Evolutionary conservation across 2,113 vertebrate species (phyloP).

Genomic region (Pionites leucogaster): DNA sequence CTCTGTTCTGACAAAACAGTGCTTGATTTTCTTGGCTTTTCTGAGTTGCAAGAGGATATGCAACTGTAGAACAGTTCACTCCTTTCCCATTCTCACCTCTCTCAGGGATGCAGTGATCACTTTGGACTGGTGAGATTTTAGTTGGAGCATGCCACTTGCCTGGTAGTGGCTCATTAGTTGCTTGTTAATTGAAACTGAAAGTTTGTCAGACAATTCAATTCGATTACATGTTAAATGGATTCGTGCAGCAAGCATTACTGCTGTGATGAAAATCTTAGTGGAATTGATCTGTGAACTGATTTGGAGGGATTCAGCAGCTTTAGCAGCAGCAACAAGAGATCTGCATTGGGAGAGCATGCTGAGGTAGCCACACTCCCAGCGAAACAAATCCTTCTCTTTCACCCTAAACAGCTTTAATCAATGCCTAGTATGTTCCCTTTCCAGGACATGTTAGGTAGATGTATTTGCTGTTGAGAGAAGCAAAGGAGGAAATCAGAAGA

Average conservation of each 20-base stretch:
- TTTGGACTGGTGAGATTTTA: neutral
- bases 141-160: neutral
- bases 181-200: slow-evolving; percentile 13
- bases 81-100: neutral
- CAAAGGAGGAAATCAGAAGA: neutral
- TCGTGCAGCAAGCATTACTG: neutral
- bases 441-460: neutral
- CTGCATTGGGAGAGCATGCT: neutral
- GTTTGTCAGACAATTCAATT: slow-evolving; percentile 34
- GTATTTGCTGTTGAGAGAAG: neutral
- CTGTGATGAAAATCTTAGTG: neutral
- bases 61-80: neutral
- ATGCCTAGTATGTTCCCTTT: neutral
- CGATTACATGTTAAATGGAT: neutral
- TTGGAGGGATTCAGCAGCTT: slow-evolving; percentile 3
- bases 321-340: neutral
- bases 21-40: neutral
- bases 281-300: slow-evolving; percentile 36
- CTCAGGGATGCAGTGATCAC: neutral
- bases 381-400: neutral
- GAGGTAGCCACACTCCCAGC: neutral
- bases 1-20: rapidly evolving
- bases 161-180: neutral
- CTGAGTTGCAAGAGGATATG: neutral
- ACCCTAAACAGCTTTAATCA: slow-evolving; percentile 1